Percentiles rank a stretch among this genome's conserved stretches.
phyloP scores from a whole-genome alignment of 2,888 invertebrate genomes.

The Clepsis dumicolana region DNA sequence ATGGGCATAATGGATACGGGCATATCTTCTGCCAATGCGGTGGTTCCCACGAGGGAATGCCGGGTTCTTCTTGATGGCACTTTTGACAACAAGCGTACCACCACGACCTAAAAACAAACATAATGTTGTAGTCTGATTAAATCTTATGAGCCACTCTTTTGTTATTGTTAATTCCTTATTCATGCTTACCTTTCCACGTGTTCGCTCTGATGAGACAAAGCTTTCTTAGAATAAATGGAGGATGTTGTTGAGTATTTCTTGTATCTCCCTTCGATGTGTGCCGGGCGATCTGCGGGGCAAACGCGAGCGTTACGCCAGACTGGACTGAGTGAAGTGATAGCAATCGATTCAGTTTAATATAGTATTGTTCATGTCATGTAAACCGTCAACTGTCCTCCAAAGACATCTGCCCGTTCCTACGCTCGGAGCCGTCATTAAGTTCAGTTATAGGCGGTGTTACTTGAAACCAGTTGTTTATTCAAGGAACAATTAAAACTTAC shows the following conservation, averaged over 20 bases:
- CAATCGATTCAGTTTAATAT: conserved; percentile 58
- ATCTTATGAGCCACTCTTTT: conserved; percentile 17
- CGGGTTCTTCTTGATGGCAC: conserved; percentile 91
- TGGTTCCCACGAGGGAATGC: conserved; percentile 93
- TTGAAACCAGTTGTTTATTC: conserved; percentile 39
- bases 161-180: conserved; percentile 2
- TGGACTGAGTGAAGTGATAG: conserved; percentile 52
- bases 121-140: conserved; percentile 22
- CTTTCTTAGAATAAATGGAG: conserved; percentile 82
- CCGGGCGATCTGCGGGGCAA: conserved; percentile 74
- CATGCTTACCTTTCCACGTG: conserved; percentile 77
- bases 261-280: conserved; percentile 82
- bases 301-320: conserved; percentile 54
- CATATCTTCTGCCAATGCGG: conserved; percentile 92
- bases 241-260: conserved; percentile 84
- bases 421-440: conserved; percentile 36
- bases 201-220: conserved; percentile 79
- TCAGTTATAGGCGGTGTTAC: conserved; percentile 27
- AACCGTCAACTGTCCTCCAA: conserved; percentile 49
- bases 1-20: conserved; percentile 94
- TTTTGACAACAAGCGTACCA: conserved; percentile 93
- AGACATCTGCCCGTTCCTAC: conserved; percentile 42
- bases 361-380: conserved; percentile 46
- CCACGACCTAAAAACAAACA: conserved; percentile 89
- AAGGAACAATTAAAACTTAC: conserved; percentile 29